Base-by-base conservation (phyloP, 1,140 invertebrate genomes). In the Euwallacea fornicatus region DNA sequence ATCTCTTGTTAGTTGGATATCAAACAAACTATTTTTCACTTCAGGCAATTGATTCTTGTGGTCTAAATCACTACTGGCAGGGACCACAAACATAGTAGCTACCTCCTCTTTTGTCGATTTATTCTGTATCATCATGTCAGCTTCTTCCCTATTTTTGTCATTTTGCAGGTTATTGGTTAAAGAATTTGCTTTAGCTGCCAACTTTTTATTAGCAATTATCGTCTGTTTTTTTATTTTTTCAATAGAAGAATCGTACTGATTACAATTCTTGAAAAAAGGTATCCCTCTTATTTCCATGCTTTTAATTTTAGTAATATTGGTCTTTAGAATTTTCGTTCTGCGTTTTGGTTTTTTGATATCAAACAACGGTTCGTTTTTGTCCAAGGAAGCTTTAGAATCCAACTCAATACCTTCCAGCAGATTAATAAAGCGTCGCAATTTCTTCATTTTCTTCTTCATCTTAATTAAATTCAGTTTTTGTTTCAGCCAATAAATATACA, bases 261-360 rank as follows among this genome's bases (percentile, higher is more conserved):
- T 33, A 33, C 21, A 33, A 21, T 42, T 55, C 42, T 44, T 62
- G 7, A 56, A 6, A 9, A 53, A 63, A 46, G 73, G 53, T 60
- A 66, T 53, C 69, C 75, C 74, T 4, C 60, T 72, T 42, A 76
- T 47, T 62, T 76, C 73, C 61, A 71, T 66, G 47, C 59, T 73
- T 53, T 74, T 75, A 21, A 76, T 69, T 73, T 75, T 76, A 6
- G 71, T 65, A 2, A 76, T 62, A 63, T 75, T 76, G 7, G 75
- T 73, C 71, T 78, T 77, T 33, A 75, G 58, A 0, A 74, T 69
- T 72, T 75, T 75, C 8, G 71, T 73, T n/a, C 75, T 58, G 13
- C 73, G 42, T 73, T 74, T 75, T 11, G 72, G 64, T 42, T 70
- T 73, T 55, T 77, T 76, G n/a, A 74, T 74, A 7, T 44, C 50